phyloP scores from a whole-genome alignment of 2,113 vertebrate genomes.

The Chloebia gouldiae region DNA sequence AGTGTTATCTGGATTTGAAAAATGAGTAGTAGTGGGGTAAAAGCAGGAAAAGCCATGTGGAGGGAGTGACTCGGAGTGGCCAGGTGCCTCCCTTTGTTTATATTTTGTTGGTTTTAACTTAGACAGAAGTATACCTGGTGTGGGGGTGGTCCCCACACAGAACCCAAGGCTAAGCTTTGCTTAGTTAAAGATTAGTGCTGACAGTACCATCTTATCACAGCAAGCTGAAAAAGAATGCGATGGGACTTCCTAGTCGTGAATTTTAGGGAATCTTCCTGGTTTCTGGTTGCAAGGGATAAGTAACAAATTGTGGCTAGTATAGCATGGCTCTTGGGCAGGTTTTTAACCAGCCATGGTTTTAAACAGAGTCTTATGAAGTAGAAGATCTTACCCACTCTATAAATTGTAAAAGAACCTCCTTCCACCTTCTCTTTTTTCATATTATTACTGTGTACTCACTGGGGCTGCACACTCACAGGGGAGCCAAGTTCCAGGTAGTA shows the following conservation, averaged over 20 bases:
- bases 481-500: neutral
- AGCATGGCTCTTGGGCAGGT: neutral
- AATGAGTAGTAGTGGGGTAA: neutral
- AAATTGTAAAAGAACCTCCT: neutral
- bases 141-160: neutral
- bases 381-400: neutral
- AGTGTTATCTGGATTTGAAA: neutral
- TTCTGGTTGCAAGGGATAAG: neutral
- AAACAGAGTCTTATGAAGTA: neutral
- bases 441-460: neutral
- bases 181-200: slow-evolving; percentile 10
- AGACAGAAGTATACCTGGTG: neutral
- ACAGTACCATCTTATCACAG: neutral
- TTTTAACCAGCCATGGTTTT: neutral
- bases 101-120: neutral
- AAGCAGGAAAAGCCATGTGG: neutral
- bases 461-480: neutral
- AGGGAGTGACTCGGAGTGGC: neutral
- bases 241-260: neutral
- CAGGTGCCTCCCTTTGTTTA: neutral
- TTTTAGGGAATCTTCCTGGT: neutral
- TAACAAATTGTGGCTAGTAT: neutral
- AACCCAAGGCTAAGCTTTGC: neutral
- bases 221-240: neutral
- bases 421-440: neutral